These are phyloP conservation scores for Apamea monoglypha DNA, from an alignment of 2,888 invertebrate species.

Conservation along the genomic window DNA sequence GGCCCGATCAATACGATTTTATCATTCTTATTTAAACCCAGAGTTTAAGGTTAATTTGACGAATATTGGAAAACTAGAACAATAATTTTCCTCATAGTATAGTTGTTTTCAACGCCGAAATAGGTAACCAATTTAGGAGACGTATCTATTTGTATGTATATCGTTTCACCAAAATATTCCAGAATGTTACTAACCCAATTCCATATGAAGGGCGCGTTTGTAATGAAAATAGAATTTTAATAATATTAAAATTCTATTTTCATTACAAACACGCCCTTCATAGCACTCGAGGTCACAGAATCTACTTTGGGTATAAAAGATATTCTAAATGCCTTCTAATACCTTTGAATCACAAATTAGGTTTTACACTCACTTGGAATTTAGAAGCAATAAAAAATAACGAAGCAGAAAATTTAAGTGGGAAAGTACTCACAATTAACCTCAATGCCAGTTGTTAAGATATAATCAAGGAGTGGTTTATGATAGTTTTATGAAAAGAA, in stretches of 20 bases:
- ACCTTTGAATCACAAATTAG: constrained; percentile 1
- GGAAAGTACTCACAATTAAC: not conserved
- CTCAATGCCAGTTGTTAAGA: not conserved
- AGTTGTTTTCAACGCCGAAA: not conserved
- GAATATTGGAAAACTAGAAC: not conserved
- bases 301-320: constrained; percentile 14
- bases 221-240: no score
- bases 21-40: not conserved
- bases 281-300: constrained; percentile 25
- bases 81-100: not conserved
- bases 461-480: constrained; percentile 4
- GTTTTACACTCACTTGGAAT: constrained; percentile 4
- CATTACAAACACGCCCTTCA: constrained; percentile 31
- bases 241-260: constrained; percentile 40
- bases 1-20: not conserved
- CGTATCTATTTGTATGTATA: not conserved
- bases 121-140: not conserved
- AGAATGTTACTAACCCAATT: constrained; percentile 19
- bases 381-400: not conserved
- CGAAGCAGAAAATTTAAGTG: not conserved
- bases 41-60: not conserved
- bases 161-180: not conserved
- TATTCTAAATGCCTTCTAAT: constrained; percentile 3
- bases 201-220: no score
- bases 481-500: not conserved